Evolutionary conservation across 2,113 vertebrate genomes (phyloP).

Genomic region (Antechinus flavipes): DNA sequence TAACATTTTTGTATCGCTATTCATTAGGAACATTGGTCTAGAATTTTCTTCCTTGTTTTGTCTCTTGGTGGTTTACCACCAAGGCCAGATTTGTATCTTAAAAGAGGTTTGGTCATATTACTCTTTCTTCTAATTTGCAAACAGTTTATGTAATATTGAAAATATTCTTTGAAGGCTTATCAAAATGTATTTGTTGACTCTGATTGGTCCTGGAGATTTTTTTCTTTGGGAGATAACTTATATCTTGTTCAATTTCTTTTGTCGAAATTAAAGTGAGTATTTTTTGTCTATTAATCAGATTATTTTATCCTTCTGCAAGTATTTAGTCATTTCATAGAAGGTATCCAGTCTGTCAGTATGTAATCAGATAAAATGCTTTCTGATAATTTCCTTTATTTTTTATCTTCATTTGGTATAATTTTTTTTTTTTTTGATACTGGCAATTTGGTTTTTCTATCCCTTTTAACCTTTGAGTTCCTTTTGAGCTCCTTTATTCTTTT

Average conservation of each 20-base stretch:
- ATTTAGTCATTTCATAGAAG: not conserved
- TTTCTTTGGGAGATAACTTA: not conserved
- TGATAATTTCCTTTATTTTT: not conserved
- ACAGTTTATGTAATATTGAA: not conserved
- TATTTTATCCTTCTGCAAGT: not conserved
- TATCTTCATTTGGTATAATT: not conserved
- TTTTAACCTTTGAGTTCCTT: too few species aligned
- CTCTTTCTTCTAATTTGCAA: not conserved
- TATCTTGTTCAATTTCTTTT: not conserved
- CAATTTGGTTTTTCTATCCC: not conserved
- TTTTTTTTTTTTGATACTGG: not conserved
- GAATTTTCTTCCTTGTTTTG: not conserved
- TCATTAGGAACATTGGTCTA: not conserved
- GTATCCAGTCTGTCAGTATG: not conserved
- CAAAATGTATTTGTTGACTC: not conserved
- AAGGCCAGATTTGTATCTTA: not conserved
- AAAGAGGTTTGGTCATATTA: not conserved
- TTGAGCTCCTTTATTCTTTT: too few species aligned
- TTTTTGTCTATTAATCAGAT: not conserved
- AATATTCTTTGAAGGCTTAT: not conserved
- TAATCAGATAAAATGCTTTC: not conserved
- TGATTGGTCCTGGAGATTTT: not conserved
- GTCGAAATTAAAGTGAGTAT: not conserved
- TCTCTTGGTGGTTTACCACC: not conserved
- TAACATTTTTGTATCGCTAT: not conserved